Evolutionary conservation across 2,797 vertebrate species (phyloP).

Genomic region (Chaetodon trifasciatus): DNA sequence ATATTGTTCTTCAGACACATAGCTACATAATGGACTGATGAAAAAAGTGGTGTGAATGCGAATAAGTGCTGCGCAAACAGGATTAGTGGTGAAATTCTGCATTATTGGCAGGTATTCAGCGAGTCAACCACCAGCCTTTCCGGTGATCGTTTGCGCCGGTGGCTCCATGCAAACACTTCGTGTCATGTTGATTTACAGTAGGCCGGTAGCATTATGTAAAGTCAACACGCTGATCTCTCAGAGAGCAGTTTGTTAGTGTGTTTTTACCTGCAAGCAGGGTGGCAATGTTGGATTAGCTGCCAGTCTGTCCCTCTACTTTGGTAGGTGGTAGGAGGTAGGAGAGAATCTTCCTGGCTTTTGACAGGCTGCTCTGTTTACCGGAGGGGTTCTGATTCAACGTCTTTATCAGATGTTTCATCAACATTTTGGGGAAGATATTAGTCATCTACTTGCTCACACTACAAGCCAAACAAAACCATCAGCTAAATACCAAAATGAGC

Average conservation of each 20-base stretch:
- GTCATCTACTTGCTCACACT: slow-evolving; percentile 1
- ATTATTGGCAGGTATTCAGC: slow-evolving; percentile 72
- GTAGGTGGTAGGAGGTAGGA: not conserved
- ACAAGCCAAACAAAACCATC: slow-evolving; percentile 9
- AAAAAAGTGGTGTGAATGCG: slow-evolving; percentile 69
- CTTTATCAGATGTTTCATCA: not conserved
- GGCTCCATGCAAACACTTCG: slow-evolving; percentile 60
- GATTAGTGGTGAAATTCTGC: slow-evolving; percentile 66
- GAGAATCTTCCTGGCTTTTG: not conserved
- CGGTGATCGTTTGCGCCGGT: slow-evolving; percentile 40
- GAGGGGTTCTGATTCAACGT: slow-evolving; percentile 16
- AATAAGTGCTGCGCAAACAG: slow-evolving; percentile 74
- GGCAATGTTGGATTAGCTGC: slow-evolving; percentile 6
- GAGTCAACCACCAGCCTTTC: slow-evolving; percentile 57
- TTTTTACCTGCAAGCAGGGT: slow-evolving; percentile 41
- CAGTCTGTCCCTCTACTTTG: slow-evolving; percentile 12
- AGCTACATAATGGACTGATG: slow-evolving; percentile 69
- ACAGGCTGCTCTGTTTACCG: not conserved
- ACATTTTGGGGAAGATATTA: slow-evolving; percentile 4
- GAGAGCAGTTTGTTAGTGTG: slow-evolving; percentile 40
- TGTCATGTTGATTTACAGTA: slow-evolving; percentile 59
- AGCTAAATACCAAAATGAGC: slow-evolving; percentile 21
- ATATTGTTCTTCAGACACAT: slow-evolving; percentile 73
- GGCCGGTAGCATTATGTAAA: slow-evolving; percentile 55
- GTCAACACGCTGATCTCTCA: slow-evolving; percentile 41